Conservation (phyloP, 2,113 vertebrate genomes). For the Chionis minor region DNA sequence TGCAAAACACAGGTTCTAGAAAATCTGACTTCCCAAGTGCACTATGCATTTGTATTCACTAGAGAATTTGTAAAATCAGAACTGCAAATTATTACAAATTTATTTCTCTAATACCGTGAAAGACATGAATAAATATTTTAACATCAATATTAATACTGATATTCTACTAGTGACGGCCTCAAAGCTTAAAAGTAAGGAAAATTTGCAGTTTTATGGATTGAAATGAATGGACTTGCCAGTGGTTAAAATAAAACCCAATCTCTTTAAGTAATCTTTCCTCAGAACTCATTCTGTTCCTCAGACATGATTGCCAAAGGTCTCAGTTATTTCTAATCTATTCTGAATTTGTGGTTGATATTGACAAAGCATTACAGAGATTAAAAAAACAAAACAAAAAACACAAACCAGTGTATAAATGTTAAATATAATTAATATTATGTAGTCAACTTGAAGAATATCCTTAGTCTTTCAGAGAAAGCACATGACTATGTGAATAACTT, state of each 20-base stretch:
- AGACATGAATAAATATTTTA: not conserved
- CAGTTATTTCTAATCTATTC: not conserved
- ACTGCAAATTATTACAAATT: not conserved
- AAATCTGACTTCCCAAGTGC: not conserved
- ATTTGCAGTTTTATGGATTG: not conserved
- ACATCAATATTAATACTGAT: not conserved
- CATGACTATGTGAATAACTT: not conserved
- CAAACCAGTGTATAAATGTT: not conserved
- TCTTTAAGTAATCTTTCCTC: not conserved
- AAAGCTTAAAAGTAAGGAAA: not conserved
- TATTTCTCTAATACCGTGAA: not conserved
- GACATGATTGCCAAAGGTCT: not conserved
- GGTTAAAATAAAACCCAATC: not conserved
- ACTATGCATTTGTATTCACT: not conserved
- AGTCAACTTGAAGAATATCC: not conserved
- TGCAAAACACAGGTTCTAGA: not conserved
- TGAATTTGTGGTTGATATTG: not conserved
- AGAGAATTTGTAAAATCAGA: not conserved
- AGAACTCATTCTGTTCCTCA: not conserved
- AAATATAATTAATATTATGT: not conserved
- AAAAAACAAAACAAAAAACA: not conserved
- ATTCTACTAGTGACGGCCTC: not conserved
- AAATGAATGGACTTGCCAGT: not conserved
- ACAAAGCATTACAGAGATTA: not conserved
- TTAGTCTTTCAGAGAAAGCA: not conserved